Conservation (phyloP, 2,888 invertebrate species). For the Lordiphosa fenestrarum region DNA sequence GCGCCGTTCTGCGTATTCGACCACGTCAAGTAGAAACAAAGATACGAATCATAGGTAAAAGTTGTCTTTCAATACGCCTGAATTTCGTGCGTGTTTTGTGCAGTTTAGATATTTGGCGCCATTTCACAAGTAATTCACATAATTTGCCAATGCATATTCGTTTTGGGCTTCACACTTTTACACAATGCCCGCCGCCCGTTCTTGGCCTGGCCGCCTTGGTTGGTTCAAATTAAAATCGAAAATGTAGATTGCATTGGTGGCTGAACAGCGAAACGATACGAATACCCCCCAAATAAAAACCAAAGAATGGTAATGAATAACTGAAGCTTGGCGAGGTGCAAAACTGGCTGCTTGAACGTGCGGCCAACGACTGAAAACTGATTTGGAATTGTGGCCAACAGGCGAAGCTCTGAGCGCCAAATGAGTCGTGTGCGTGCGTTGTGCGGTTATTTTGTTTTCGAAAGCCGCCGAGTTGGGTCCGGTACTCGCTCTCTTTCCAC, state of each 20-base stretch:
- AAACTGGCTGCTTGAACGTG: slow-evolving; percentile 55
- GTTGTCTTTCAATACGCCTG: slow-evolving; percentile 66
- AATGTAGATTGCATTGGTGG: slow-evolving; percentile 26
- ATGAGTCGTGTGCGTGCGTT: slow-evolving; percentile 16
- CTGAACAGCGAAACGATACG: slow-evolving; percentile 38
- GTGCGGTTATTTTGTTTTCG: slow-evolving; percentile 1
- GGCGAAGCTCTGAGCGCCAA: slow-evolving; percentile 16
- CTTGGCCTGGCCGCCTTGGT: slow-evolving; percentile 17
- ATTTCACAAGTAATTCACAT: slow-evolving; percentile 17
- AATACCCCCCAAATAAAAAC: slow-evolving; percentile 23
- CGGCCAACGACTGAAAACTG: slow-evolving; percentile 54
- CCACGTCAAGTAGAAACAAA: slow-evolving; percentile 24
- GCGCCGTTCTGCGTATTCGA: slow-evolving; percentile 36
- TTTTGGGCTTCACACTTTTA: slow-evolving; percentile 33
- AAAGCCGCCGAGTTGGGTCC: slow-evolving; percentile 8
- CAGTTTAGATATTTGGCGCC: slow-evolving; percentile 25
- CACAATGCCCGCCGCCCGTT: slow-evolving; percentile 22
- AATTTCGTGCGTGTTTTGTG: slow-evolving; percentile 35
- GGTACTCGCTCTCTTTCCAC: slow-evolving; percentile 7
- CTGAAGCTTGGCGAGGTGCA: slow-evolving; percentile 33
- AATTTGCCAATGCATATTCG: slow-evolving; percentile 8
- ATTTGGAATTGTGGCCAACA: slow-evolving; percentile 50
- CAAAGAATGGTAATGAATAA: slow-evolving; percentile 16
- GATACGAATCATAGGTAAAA: slow-evolving; percentile 63
- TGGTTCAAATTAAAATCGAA: slow-evolving; percentile 13